These are phyloP conservation scores for Thymallus thymallus DNA, from an alignment of 2,113 vertebrate genomes.

Conservation along the genomic window DNA sequence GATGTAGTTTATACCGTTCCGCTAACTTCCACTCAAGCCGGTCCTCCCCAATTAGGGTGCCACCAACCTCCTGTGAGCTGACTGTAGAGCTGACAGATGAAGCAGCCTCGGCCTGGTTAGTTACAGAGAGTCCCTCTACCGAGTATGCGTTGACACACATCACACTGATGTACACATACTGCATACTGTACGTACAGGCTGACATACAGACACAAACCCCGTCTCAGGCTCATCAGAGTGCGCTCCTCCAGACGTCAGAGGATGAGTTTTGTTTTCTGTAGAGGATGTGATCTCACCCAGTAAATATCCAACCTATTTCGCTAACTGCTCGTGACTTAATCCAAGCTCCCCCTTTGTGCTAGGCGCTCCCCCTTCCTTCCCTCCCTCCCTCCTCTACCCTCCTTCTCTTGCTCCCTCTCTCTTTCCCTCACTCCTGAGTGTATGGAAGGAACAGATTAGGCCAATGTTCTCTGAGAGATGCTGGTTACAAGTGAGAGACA, in stretches of 20 bases:
- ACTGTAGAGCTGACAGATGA: constrained; percentile 45
- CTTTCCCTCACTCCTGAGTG: constrained; percentile 51
- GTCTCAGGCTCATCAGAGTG: constrained; percentile 33
- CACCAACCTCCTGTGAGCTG: constrained; percentile 13
- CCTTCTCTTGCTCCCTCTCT: constrained; percentile 14
- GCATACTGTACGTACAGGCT: background rate
- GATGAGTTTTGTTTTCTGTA: constrained; percentile 70
- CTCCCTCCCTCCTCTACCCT: constrained; percentile 32
- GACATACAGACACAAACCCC: constrained; percentile 1
- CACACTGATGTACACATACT: constrained; percentile 3
- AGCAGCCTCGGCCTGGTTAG: constrained; percentile 26
- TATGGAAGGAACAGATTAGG: constrained; percentile 45
- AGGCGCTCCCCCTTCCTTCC: constrained; percentile 32
- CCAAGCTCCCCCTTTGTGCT: constrained; percentile 71
- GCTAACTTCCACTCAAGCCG: too few relatives aligned
- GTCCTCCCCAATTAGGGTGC: too few relatives aligned
- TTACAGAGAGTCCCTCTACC: constrained; percentile 48
- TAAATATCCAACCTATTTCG: constrained; percentile 81
- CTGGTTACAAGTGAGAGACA: constrained; percentile 55
- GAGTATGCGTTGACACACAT: constrained; percentile 21
- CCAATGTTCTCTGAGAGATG: constrained; percentile 62
- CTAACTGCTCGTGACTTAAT: constrained; percentile 72
- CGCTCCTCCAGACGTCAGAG: constrained; percentile 54
- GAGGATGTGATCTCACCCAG: constrained; percentile 86
- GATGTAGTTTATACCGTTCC: too few relatives aligned